phyloP scores from a whole-genome alignment of 2,888 invertebrate genomes.

The Amphiduros pacificus region DNA sequence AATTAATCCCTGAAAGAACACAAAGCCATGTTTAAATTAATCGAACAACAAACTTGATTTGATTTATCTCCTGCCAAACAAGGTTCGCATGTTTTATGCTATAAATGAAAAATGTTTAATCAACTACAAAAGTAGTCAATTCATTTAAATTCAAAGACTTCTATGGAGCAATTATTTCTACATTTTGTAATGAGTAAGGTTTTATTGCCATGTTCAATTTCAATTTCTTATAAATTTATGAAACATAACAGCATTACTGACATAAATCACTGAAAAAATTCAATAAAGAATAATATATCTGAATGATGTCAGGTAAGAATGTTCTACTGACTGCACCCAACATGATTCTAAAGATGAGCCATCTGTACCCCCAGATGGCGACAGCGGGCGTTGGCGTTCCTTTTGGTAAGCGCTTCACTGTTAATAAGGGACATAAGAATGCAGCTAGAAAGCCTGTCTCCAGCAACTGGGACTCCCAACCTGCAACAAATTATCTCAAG shows the following conservation, averaged over 20 bases:
- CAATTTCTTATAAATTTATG: neutral
- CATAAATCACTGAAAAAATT: too few relatives aligned
- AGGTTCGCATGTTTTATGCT: too few relatives aligned
- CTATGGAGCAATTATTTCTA: too few relatives aligned
- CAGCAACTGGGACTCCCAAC: conserved; percentile 61
- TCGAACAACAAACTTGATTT: too few relatives aligned
- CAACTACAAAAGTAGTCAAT: too few relatives aligned
- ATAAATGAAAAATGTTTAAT: too few relatives aligned
- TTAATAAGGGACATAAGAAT: conserved; percentile 56
- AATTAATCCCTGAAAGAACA: conserved; percentile 55
- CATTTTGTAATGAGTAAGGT: neutral
- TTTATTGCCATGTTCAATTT: neutral
- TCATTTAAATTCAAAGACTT: too few relatives aligned
- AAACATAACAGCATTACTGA: neutral
- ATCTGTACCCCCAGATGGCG: conserved; percentile 53
- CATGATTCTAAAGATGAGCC: conserved; percentile 61
- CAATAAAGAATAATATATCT: too few relatives aligned
- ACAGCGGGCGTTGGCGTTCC: conserved; percentile 51
- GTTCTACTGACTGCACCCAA: conserved; percentile 56
- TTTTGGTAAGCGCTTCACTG: conserved; percentile 44
- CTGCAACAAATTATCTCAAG: too few relatives aligned
- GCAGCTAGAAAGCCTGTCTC: conserved; percentile 60
- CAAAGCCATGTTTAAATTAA: too few relatives aligned
- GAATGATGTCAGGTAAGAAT: too few relatives aligned
- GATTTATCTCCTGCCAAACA: too few relatives aligned